Conservation (phyloP, 2,888 invertebrate species). For the Ichneumoninae sp. region DNA sequence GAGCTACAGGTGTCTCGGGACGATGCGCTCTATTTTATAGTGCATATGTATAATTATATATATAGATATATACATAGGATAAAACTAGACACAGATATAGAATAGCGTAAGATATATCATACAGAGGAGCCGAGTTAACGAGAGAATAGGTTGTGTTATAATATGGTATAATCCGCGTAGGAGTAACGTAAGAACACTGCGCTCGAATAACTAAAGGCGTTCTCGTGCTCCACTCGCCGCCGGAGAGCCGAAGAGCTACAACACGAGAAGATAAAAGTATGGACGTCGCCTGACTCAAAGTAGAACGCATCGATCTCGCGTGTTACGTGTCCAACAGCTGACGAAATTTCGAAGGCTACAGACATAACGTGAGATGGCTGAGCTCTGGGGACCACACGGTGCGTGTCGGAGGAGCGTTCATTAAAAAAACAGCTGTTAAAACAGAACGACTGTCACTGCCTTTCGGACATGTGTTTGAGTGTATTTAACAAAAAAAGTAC, state of each 20-base stretch:
- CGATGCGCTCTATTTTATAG: slow-evolving; percentile 20
- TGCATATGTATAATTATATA: background rate
- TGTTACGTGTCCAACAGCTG: slow-evolving; percentile 52
- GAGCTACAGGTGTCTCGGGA: slow-evolving; percentile 54
- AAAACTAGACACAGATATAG: background rate
- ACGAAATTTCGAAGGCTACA: slow-evolving; percentile 20
- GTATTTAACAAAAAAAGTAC: slow-evolving; percentile 12
- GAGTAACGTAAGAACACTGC: background rate
- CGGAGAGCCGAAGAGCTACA: slow-evolving; percentile 6
- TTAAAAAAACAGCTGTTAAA: slow-evolving; percentile 51
- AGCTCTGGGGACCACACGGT: slow-evolving; percentile 6
- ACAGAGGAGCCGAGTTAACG: slow-evolving; percentile 35
- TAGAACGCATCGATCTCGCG: slow-evolving; percentile 40
- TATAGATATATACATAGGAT: slow-evolving; percentile 6
- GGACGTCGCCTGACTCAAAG: background rate
- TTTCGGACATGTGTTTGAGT: slow-evolving; percentile 23
- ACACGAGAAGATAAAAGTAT: slow-evolving; percentile 24
- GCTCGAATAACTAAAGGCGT: slow-evolving; percentile 20
- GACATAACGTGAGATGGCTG: background rate
- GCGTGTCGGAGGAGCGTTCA: slow-evolving; percentile 6
- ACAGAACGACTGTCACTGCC: slow-evolving; percentile 33
- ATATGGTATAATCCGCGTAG: slow-evolving; percentile 20
- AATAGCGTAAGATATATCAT: slow-evolving; percentile 7
- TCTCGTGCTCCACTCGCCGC: background rate
- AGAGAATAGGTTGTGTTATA: slow-evolving; percentile 2